Base-by-base conservation (phyloP, 2,797 vertebrate genomes). In the Crax fasciolata region DNA sequence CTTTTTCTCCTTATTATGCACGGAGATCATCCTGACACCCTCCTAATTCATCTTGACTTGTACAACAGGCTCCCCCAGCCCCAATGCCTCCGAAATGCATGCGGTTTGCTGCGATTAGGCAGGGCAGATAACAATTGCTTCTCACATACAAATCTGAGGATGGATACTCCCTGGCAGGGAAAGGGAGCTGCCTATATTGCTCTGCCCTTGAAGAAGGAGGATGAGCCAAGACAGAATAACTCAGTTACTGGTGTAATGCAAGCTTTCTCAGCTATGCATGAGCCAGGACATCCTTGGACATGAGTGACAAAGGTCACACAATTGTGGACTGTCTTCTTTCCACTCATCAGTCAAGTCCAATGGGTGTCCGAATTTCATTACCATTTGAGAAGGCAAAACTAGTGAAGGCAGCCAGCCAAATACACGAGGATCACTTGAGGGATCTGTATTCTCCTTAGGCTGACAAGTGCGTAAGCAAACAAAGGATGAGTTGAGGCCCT, bases 11-110 rank as follows among this genome's bases (percentile, higher is more conserved):
- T 61, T 89, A 65, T 67, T 93, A 54, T 19, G 46, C 43, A 39
- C 10, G 89, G 73, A 94, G 65, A 86, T 87, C 74, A 80, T 78
- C 74, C 57, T 61, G 72, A 68, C 71, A 87, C 66, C 35, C 46
- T 87, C 55, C 27, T 90, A 94, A 96, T 95, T 96, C 80, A 90
- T 96, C 77, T 55, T 89, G 88, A 95, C 83, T 77, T 51, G 49
- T 74, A 77, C 71, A 89, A 41, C 21, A 65, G 39, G 8, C 90
- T 94, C 77, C 77, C 65, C 91, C 87, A 81, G 71, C 24, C 79
- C 24, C 82, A 89, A 38, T 87, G 13, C 68, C 80, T 96, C 80
- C 73, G 88, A 87, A 81, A 57, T 11, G 27, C 35, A 67, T 88
- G 35, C 38, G 63, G 30, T 79, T 90, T 84, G n/a, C 57, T 62